Percentiles rank a stretch among this genome's conserved stretches.
These are phyloP conservation scores for Erebia aethiops DNA, from an alignment of 2,888 invertebrate species.

Conservation along the genomic window DNA sequence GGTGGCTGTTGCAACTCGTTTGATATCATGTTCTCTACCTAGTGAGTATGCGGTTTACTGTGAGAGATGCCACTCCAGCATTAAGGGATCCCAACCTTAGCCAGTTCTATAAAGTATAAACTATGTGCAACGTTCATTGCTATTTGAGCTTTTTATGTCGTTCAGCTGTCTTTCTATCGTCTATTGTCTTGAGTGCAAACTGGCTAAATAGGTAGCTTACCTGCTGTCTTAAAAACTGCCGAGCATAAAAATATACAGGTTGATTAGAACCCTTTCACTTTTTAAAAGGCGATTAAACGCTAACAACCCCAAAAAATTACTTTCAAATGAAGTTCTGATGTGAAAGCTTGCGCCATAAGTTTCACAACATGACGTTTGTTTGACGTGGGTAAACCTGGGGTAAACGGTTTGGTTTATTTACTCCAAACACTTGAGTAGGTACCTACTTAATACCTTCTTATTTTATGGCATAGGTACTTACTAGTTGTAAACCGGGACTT, in stretches of 20 bases:
- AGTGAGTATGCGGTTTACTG: too few relatives aligned
- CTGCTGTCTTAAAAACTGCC: neutral
- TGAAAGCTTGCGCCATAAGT: conserved; percentile 25
- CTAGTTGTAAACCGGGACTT: too few relatives aligned
- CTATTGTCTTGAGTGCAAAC: too few relatives aligned
- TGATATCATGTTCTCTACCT: too few relatives aligned
- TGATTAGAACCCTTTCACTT: neutral
- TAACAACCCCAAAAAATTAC: neutral
- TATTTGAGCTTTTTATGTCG: too few relatives aligned
- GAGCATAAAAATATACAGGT: neutral
- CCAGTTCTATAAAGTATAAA: too few relatives aligned
- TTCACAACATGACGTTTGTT: conserved; percentile 28
- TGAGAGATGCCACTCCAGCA: too few relatives aligned
- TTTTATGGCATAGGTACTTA: neutral
- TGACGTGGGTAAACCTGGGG: conserved; percentile 25
- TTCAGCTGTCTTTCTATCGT: too few relatives aligned
- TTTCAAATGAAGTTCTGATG: conserved; percentile 17
- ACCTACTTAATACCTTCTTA: neutral
- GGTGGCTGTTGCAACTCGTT: too few relatives aligned
- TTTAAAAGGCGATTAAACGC: neutral
- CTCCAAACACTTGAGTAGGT: conserved; percentile 3
- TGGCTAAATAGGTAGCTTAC: too few relatives aligned
- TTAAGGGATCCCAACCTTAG: too few relatives aligned
- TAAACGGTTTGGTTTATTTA: conserved; percentile 22
- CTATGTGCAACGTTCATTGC: too few relatives aligned